Evolutionary conservation across 2,888 invertebrate species (phyloP).

Genomic region (Perizoma affinitatum): DNA sequence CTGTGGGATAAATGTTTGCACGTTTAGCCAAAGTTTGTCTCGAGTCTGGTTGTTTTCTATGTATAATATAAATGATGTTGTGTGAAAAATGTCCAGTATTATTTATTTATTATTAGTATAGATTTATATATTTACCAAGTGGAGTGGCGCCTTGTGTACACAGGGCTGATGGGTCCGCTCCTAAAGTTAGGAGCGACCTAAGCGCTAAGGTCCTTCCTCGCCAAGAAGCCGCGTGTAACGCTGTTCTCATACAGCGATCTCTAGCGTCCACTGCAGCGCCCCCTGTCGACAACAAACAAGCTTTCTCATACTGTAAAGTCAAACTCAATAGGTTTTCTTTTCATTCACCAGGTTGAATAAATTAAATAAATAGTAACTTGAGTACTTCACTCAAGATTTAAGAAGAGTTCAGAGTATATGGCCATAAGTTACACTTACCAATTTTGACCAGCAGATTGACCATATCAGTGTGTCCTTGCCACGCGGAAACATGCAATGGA

Average conservation of each 20-base stretch:
- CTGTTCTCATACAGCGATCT: slow-evolving; percentile 94
- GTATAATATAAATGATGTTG: too few relatives aligned
- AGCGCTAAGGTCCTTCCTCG: slow-evolving; percentile 95
- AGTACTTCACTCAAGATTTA: too few relatives aligned
- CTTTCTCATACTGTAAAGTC: too few relatives aligned
- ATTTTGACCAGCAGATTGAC: slow-evolving; percentile 91
- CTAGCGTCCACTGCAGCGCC: slow-evolving; percentile 94
- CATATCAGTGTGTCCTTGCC: slow-evolving; percentile 98
- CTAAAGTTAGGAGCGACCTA: slow-evolving; percentile 89
- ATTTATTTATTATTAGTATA: too few relatives aligned
- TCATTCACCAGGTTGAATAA: too few relatives aligned
- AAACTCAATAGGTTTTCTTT: too few relatives aligned
- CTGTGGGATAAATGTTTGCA: too few relatives aligned
- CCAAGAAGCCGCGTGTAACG: slow-evolving; percentile 98
- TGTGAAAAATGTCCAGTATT: too few relatives aligned
- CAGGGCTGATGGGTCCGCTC: slow-evolving; percentile 93
- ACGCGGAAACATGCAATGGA: slow-evolving; percentile 94
- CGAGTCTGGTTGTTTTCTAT: too few relatives aligned
- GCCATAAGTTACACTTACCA: slow-evolving; percentile 55
- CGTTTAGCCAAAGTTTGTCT: too few relatives aligned
- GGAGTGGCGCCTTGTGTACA: slow-evolving; percentile 98
- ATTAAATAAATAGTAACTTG: too few relatives aligned
- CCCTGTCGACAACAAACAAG: slow-evolving; percentile 64
- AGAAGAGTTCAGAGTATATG: too few relatives aligned
- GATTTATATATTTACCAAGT: slow-evolving; percentile 83